These are phyloP conservation scores for Phocoena sinus DNA, from an alignment of 2,113 vertebrate species.

Conservation along the genomic window DNA sequence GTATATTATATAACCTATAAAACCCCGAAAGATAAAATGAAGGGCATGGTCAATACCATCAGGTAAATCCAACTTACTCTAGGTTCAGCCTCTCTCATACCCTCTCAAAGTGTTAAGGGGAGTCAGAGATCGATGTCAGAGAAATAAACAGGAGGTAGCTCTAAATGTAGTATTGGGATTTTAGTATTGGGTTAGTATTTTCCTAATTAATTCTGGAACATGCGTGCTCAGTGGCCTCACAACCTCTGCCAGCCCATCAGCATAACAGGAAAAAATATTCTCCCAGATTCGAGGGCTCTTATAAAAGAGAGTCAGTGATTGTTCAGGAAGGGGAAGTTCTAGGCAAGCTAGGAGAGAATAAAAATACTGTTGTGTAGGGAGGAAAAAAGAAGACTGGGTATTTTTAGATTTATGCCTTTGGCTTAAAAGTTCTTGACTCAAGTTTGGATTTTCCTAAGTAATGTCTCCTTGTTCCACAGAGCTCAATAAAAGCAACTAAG, in stretches of 20 bases:
- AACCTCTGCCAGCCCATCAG: neutral
- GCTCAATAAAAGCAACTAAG: constrained; percentile 42
- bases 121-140: constrained; percentile 6
- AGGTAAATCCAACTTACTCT: neutral
- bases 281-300: neutral
- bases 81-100: neutral
- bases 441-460: constrained; percentile 19
- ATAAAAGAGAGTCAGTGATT: neutral
- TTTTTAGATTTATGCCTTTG: neutral
- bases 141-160: neutral
- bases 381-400: neutral
- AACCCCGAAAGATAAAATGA: neutral
- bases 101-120: neutral
- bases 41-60: neutral
- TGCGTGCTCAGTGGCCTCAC: neutral
- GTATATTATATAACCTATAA: neutral
- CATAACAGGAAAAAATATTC: neutral
- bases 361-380: neutral
- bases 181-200: too few species aligned
- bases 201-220: neutral
- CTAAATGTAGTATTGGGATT: neutral
- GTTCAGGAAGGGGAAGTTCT: neutral
- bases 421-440: constrained; percentile 1
- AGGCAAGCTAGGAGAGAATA: neutral
- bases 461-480: neutral